phyloP scores from a whole-genome alignment of 2,797 vertebrate genomes.

The Acipenser transmontanus region DNA sequence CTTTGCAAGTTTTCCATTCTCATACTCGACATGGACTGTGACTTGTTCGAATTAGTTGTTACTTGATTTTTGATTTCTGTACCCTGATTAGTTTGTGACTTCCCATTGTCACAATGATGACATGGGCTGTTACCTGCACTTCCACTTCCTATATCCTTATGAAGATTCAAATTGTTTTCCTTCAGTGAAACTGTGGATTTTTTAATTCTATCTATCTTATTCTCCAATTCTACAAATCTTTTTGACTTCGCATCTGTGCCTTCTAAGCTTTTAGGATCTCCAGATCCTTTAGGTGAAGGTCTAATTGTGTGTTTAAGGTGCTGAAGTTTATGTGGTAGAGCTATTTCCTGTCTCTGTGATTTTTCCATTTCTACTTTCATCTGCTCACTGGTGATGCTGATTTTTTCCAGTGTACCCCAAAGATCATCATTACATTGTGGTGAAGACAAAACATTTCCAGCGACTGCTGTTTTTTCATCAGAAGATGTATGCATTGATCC shows the following conservation, averaged over 20 bases:
- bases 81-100: conserved; percentile 21
- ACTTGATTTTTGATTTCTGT: conserved; percentile 31
- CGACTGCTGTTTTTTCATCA: background rate
- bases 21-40: background rate
- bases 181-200: conserved; percentile 24
- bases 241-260: conserved; percentile 36
- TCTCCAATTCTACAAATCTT: conserved; percentile 28
- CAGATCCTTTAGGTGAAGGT: background rate
- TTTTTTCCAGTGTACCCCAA: conserved; percentile 29
- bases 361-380: conserved; percentile 38
- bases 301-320: conserved; percentile 16
- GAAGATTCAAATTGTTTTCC: conserved; percentile 34
- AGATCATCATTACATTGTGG: conserved; percentile 22
- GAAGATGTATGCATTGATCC: background rate
- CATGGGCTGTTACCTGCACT: conserved; percentile 13
- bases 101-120: background rate
- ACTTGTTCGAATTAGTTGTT: conserved; percentile 20
- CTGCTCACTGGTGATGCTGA: conserved; percentile 32
- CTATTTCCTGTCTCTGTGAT: conserved; percentile 27
- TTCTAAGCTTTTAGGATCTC: background rate
- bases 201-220: conserved; percentile 28
- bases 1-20: conserved; percentile 15
- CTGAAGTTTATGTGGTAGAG: conserved; percentile 27
- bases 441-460: conserved; percentile 7
- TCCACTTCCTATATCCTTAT: conserved; percentile 36